Evolutionary conservation across 2,797 vertebrate genomes (phyloP), one percentile per base, ranked within the genome.

Genomic region (Thaleichthys pacificus): DNA sequence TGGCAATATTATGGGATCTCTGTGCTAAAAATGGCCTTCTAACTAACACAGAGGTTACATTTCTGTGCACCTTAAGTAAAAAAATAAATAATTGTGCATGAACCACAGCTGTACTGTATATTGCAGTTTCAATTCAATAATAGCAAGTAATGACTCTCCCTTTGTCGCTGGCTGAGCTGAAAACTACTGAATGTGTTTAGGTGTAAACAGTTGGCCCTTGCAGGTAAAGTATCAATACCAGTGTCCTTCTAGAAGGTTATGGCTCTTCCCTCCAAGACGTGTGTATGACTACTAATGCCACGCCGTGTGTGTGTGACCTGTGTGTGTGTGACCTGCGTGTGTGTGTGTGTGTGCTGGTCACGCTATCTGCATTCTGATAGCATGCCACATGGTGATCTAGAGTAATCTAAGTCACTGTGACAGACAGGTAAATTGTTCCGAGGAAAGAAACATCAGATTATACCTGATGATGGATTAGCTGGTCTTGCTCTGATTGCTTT

Each of bases 211-310:
- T 62, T 28, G 28, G 61, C 28, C 0, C 35, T 15, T 57, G 69
- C 78, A 32, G 70, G 58, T 70, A 61, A 24, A 77, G n/a, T 65
- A 71, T 61, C 70, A 77, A 73, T 63, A 61, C 2, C 56, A 72
- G 38, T 70, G 61, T 72, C 47, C 75, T 78, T 73, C 73, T 26
- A 57, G 22, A 68, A 4, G 28, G n/a, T n/a, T 57, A 38, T n/a
- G 72, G 80, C 79, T 69, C 74, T 75, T 79, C 35, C 63, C 32
- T 32, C 19, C 1, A 35, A 68, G 42, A 73, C 28, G 11, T 42
- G 42, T 56, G 28, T 51, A 51, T 69, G 70, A 35, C 17, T 64
- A 19, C 35, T 17, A 35, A 32, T 54, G 32, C 8, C 56, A 0
- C 21, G 1, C 19, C 32, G 66, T 21, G 51, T 68, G 66, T 58